Conservation (phyloP, 2,113 vertebrate species). For the Elanus axillaris region DNA sequence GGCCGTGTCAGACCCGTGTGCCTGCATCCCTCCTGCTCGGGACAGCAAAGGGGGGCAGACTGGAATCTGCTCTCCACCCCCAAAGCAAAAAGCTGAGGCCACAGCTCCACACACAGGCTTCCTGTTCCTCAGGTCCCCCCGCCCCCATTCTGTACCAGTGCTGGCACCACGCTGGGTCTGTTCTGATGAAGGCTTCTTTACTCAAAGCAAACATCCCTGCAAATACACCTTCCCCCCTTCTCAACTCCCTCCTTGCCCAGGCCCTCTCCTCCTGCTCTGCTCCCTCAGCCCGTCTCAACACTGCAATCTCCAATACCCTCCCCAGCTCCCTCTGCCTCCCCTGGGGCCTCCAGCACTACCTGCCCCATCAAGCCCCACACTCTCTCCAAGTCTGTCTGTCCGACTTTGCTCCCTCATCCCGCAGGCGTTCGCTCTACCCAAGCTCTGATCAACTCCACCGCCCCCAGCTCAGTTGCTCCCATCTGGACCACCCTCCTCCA, state of each 20-base stretch:
- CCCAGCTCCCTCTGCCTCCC: not conserved
- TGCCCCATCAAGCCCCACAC: not conserved
- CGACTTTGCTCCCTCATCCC: not conserved
- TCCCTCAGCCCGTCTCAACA: not conserved
- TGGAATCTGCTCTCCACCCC: not conserved
- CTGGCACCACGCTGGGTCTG: not conserved
- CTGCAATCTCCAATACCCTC: no score
- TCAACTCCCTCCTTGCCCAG: not conserved
- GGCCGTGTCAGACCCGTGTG: fast-evolving
- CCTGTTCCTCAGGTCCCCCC: not conserved
- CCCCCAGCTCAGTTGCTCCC: not conserved
- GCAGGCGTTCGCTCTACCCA: not conserved
- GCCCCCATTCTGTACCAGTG: not conserved
- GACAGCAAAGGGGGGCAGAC: not conserved
- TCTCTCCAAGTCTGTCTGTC: not conserved
- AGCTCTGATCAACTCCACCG: not conserved
- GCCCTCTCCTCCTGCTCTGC: not conserved
- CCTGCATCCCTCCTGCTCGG: not conserved
- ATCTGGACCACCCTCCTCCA: not conserved
- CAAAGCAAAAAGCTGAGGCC: not conserved
- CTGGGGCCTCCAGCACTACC: not conserved
- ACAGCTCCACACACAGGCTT: not conserved
- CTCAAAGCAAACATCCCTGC: not conserved
- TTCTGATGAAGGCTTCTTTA: not conserved
- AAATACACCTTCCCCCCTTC: not conserved